Percentiles rank a stretch among this genome's conserved stretches.
These are phyloP conservation scores for Agriotes lineatus DNA, from an alignment of 2,888 invertebrate genomes.

Conservation along the genomic window DNA sequence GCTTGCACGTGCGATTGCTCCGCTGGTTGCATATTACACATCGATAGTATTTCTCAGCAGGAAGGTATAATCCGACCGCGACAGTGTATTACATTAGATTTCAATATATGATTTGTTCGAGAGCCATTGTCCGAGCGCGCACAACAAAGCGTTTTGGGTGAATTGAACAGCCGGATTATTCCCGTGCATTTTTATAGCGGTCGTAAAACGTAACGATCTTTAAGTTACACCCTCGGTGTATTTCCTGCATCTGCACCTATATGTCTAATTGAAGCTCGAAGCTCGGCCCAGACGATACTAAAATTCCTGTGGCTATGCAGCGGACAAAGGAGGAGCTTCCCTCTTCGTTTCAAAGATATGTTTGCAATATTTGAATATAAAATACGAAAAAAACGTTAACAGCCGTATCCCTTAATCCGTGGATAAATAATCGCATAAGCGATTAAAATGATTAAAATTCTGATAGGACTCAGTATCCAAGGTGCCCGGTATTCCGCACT, in stretches of 20 bases:
- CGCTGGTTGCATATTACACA: slow-evolving; percentile 41
- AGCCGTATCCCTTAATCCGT: too few species aligned
- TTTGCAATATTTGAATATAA: too few species aligned
- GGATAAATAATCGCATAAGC: too few species aligned
- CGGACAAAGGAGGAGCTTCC: too few species aligned
- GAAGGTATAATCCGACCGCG: slow-evolving; percentile 43
- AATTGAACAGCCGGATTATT: slow-evolving; percentile 46
- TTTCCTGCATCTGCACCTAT: slow-evolving; percentile 30
- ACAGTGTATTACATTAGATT: slow-evolving; percentile 44
- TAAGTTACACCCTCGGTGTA: slow-evolving; percentile 29
- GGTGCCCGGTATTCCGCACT: too few species aligned
- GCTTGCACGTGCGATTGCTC: slow-evolving; percentile 31
- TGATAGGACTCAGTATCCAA: too few species aligned
- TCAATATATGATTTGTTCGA: slow-evolving; percentile 44
- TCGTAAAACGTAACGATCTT: slow-evolving; percentile 50
- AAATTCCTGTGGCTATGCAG: slow-evolving; percentile 5
- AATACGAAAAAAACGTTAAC: too few species aligned
- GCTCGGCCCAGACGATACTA: slow-evolving; percentile 6
- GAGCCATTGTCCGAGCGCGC: slow-evolving; percentile 36
- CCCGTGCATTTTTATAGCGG: slow-evolving; percentile 48
- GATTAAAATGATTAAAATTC: too few species aligned
- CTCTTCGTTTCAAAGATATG: too few species aligned
- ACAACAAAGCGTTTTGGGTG: slow-evolving; percentile 38
- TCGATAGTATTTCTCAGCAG: slow-evolving; percentile 44
- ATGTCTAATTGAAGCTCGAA: slow-evolving; percentile 21